These are phyloP conservation scores for Sebastes variabilis DNA, from an alignment of 2,797 vertebrate species.

Conservation along the genomic window DNA sequence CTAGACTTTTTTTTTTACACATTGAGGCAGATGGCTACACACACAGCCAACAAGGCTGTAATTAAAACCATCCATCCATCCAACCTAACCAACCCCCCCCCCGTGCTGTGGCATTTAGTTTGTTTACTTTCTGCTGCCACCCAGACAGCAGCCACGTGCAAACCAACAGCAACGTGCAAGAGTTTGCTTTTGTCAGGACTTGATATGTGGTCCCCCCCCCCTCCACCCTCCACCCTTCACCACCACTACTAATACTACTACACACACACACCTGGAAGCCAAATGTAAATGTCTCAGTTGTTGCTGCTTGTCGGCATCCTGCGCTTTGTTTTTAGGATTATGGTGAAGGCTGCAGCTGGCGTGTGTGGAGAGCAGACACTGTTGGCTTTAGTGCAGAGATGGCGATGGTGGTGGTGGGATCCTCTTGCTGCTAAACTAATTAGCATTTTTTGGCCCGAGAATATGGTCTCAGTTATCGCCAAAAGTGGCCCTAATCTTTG, in stretches of 20 bases:
- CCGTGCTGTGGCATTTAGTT: slow-evolving; percentile 42
- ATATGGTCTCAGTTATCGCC: not conserved
- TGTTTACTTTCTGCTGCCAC: slow-evolving; percentile 58
- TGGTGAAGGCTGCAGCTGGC: slow-evolving; percentile 56
- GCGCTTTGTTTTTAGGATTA: slow-evolving; percentile 55
- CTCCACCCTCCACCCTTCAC: not conserved
- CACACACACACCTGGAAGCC: slow-evolving; percentile 61
- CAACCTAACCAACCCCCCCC: not conserved
- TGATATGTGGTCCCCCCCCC: slow-evolving; percentile 23
- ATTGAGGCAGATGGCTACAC: slow-evolving; percentile 29
- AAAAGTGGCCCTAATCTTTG: not conserved
- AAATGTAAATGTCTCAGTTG: slow-evolving; percentile 64
- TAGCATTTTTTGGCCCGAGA: not conserved
- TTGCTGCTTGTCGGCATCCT: slow-evolving; percentile 25
- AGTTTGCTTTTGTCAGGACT: slow-evolving; percentile 47
- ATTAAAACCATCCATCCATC: slow-evolving; percentile 49
- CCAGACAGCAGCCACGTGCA: slow-evolving; percentile 15
- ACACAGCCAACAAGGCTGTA: slow-evolving; percentile 20
- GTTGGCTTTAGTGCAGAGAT: not conserved
- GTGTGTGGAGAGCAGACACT: not conserved
- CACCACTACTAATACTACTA: not conserved
- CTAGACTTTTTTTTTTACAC: not conserved
- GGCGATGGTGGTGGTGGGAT: not conserved
- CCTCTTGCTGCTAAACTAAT: not conserved
- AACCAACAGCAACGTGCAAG: slow-evolving; percentile 30